Conservation (phyloP, 1,140 invertebrate genomes). For the Aphidius gifuensis region DNA sequence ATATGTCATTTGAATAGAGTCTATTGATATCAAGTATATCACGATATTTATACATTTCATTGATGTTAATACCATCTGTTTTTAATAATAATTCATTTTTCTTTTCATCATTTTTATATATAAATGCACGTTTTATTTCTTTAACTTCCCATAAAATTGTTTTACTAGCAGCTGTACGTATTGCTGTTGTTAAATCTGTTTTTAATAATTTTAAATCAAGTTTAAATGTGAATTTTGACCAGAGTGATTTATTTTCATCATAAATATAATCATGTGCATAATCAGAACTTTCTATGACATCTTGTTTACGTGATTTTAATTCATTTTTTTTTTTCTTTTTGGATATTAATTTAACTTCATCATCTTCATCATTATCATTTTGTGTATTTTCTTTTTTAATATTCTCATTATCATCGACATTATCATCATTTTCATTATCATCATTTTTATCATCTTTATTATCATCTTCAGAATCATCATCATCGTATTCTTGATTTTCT, state of each 20-base stretch:
- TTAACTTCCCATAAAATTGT: slow-evolving; percentile 78
- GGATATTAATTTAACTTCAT: slow-evolving; percentile 28
- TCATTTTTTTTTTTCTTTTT: slow-evolving; percentile 31
- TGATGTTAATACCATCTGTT: slow-evolving; percentile 94
- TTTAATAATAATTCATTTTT: slow-evolving; percentile 67
- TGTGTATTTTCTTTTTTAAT: slow-evolving; percentile 26
- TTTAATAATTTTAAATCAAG: slow-evolving; percentile 65
- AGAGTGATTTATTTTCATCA: slow-evolving; percentile 68
- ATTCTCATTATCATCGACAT: slow-evolving; percentile 47
- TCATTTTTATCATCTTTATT: slow-evolving; percentile 43
- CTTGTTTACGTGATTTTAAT: slow-evolving; percentile 40
- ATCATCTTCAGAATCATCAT: slow-evolving; percentile 71
- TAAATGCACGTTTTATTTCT: slow-evolving; percentile 80
- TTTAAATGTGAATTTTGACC: slow-evolving; percentile 70
- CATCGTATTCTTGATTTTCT: slow-evolving; percentile 74
- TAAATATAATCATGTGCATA: slow-evolving; percentile 70
- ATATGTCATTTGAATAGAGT: slow-evolving; percentile 93
- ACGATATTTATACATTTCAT: slow-evolving; percentile 81
- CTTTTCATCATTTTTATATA: slow-evolving; percentile 57
- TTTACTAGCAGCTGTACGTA: slow-evolving; percentile 70
- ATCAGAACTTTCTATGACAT: slow-evolving; percentile 45
- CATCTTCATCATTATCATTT: slow-evolving; percentile 32
- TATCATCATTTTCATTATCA: slow-evolving; percentile 53
- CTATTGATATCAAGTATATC: slow-evolving; percentile 80
- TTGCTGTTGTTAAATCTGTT: slow-evolving; percentile 75